Base-by-base conservation (phyloP, 1,140 invertebrate genomes). In the Agrypnia vestita region DNA sequence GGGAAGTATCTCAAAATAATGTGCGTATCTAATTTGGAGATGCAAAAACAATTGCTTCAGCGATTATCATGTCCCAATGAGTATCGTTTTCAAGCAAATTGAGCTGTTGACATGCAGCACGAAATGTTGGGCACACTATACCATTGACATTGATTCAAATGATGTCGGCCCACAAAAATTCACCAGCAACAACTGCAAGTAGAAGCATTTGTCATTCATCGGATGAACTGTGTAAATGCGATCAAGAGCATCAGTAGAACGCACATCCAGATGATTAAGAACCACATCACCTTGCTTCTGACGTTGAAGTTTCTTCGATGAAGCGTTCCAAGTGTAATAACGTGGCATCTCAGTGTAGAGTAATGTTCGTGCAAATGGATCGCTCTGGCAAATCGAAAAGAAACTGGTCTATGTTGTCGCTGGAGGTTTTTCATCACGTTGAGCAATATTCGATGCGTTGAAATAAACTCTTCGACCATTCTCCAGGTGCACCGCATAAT, bases 401-500 rank as follows among this genome's bases (percentile, higher is more conserved):
- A 84, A 88, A 25, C n/a, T n/a, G n/a, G n/a, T n/a, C n/a, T n/a
- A n/a, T n/a, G n/a, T n/a, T n/a, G n/a, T n/a, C n/a, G n/a, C 1
- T 13, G 12, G 84, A 86, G 59, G 86, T 78, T 15, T 83, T 87
- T 67, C n/a, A n/a, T n/a, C n/a, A n/a, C n/a, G n/a, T n/a, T n/a
- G n/a, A n/a, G n/a, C n/a, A n/a, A n/a, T n/a, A n/a, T n/a, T n/a
- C n/a, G n/a, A n/a, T n/a, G n/a, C n/a, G n/a, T n/a, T n/a, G n/a
- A n/a, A n/a, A n/a, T n/a, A n/a, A n/a, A n/a, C n/a, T n/a, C n/a
- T n/a, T n/a, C n/a, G n/a, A n/a, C 85, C 85, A 82, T 86, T 86
- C 76, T 88, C 86, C 17, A 89, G 79, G 84, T 90, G 86, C 8
- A 62, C 59, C 4, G 17, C 59, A 4, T 19, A 62, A 25, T 62